Evolutionary conservation across 2,888 invertebrate genomes (phyloP).

Genomic region (Melipona beecheii): DNA sequence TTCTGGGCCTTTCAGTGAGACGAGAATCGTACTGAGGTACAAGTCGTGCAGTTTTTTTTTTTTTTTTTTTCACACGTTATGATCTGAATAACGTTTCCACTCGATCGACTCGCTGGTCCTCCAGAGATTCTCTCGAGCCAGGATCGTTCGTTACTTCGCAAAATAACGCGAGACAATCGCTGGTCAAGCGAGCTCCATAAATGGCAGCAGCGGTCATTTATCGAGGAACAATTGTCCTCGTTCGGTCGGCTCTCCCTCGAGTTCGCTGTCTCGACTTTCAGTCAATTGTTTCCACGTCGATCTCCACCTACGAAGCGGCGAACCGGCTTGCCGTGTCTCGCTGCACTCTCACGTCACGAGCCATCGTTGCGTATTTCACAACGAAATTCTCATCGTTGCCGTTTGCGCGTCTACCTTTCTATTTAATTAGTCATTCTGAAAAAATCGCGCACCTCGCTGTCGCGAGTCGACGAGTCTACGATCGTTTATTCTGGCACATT

Average conservation of each 20-base stretch:
- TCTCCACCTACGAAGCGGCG: slow-evolving; percentile 57
- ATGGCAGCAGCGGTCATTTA: slow-evolving; percentile 57
- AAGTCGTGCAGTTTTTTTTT: no score
- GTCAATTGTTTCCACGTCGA: slow-evolving; percentile 61
- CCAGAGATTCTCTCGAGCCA: neutral
- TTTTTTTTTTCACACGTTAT: no score
- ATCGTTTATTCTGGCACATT: no score
- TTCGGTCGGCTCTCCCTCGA: neutral
- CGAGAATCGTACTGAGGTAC: no score
- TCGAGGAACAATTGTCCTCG: slow-evolving; percentile 59
- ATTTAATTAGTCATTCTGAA: neutral
- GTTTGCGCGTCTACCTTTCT: no score
- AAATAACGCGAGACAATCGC: slow-evolving; percentile 46
- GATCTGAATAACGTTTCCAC: neutral
- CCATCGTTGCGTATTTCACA: slow-evolving; percentile 17
- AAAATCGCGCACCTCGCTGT: neutral
- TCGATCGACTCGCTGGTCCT: neutral
- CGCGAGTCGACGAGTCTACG: no score
- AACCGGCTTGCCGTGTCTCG: neutral
- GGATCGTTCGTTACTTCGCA: slow-evolving; percentile 12
- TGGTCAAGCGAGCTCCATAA: slow-evolving; percentile 63
- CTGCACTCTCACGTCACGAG: neutral
- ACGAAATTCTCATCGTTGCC: no score
- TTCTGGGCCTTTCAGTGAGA: no score
- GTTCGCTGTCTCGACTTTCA: neutral